Evolutionary conservation across 2,797 vertebrate species (phyloP), one percentile per base, ranked within the genome.

Genomic region (Eospalax fontanierii): DNA sequence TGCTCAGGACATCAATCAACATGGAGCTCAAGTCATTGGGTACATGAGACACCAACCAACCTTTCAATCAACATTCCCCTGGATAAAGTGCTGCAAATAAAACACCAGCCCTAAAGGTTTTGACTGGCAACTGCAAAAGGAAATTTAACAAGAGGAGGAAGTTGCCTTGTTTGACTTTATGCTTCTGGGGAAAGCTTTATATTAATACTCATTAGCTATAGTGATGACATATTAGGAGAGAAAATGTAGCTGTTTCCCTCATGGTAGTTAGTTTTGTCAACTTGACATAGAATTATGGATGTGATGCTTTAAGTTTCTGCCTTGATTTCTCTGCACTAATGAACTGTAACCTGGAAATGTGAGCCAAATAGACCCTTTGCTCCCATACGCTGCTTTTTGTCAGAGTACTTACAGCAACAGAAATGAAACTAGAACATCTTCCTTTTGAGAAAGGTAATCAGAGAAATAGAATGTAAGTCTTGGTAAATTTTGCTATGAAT

Each of bases 401-500:
- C 33, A n/a, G 46, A 33, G 33, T 57, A 21, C 9, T 57, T 46
- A 38, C 35, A 71, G 46, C 46, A 54, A 30, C 83, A 28, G 15
- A 30, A 85, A 71, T 71, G 24, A 71, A 21, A 21, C 2, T n/a
- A 71, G 24, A 18, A n/a, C 4, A 35, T 10, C 26, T 12, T 30
- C 22, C 68, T 40, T 38, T 66, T 68, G 97, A 86, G 79, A 96
- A 71, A 92, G 81, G 95, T 92, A 54, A 87, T 95, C 85, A 92
- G 40, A 91, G 86, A 90, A 97, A 95, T 81, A 98, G 90, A 94
- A 98, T 97, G 38, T 33, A 95, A 97, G 54, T 89, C 79, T 97
- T 97, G 93, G 71, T 95, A 97, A 98, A 97, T 97, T 97, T 92
- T 97, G 26, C 94, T 96, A 83, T 97, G 90, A 79, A 81, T 97